Evolutionary conservation across 92 coral and sea anemone species (phyloP), one percentile per base, ranked within the genome.

Genomic region (Epizoanthus ramosus): DNA sequence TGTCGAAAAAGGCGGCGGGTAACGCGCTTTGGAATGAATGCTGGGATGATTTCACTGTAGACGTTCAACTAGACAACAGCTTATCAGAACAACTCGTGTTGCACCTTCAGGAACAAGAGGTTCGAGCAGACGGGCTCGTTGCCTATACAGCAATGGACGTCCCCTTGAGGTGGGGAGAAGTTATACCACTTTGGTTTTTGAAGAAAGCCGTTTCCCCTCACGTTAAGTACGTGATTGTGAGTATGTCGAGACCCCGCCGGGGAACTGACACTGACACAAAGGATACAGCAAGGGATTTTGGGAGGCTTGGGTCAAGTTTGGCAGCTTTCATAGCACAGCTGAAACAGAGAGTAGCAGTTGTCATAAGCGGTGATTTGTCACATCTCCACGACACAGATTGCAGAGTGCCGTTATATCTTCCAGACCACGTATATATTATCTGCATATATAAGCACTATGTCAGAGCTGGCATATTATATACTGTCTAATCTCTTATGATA

Each of bases 161-260:
- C 12, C 95, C 95, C 17, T 75, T 92, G 56, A 85, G 93, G 59
- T 92, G 95, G 95, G 95, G 93, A 13, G 95, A 92, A 71, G 95
- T 92, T 16, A 86, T 92, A 14, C 95, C 95, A 2, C 68, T 89
- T 18, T 92, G 93, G 95, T 89, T 87, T 64, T 71, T 92, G 54
- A 54, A 92, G 43, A 79, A 83, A 8, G 76, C 80, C 39, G 84
- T 83, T 60, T 75, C 88, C 18, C 75, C 81, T 17, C 75, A 87
- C 17, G 91, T 91, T 74, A 92, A 90, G 86, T 92, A 92, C 69
- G 37, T 85, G 3, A 81, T 92, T 1, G 57, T 87, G 35, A 85
- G 90, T 67, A 66, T 81, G 76, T 66, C 83, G 4, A 53, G 79
- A 65, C 79, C 64, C 6, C 23, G n/a, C 45, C 17, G n/a, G 15